Conservation (phyloP, 2,113 vertebrate species). For the Rafetus swinhoei region DNA sequence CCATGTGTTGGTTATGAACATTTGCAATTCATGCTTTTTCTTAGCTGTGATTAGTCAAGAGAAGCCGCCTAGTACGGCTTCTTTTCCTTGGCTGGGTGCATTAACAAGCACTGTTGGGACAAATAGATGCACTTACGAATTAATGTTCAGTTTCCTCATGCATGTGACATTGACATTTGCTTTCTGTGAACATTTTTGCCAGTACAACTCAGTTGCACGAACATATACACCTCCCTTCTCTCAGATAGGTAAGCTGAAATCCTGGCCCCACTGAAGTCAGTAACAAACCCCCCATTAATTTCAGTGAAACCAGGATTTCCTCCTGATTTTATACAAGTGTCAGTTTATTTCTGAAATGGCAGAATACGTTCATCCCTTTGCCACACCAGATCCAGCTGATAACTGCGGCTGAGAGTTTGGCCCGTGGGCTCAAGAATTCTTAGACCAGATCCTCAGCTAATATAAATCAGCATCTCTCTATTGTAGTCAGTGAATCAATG, state of each 20-base stretch:
- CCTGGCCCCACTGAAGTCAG: background rate
- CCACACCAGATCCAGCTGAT: background rate
- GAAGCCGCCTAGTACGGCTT: background rate
- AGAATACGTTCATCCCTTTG: background rate
- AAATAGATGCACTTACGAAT: rapidly evolving
- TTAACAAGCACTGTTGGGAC: background rate
- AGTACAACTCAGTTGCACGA: background rate
- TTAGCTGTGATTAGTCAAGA: background rate
- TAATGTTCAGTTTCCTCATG: background rate
- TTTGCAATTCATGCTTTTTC: background rate
- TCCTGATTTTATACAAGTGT: background rate
- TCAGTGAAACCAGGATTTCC: background rate
- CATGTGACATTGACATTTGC: background rate
- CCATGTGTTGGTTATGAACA: background rate
- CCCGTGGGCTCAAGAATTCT: too few relatives aligned
- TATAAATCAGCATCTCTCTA: too few relatives aligned
- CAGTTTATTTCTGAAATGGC: background rate
- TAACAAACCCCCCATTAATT: background rate
- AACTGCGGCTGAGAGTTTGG: too few relatives aligned
- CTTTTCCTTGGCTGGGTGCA: background rate
- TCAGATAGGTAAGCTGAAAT: background rate
- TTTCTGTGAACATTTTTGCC: background rate
- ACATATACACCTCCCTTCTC: background rate
- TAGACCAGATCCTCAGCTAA: too few relatives aligned
- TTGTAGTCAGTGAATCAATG: too few relatives aligned